Conservation (phyloP, 2,888 invertebrate genomes). For the Hanleya hanleyi region DNA sequence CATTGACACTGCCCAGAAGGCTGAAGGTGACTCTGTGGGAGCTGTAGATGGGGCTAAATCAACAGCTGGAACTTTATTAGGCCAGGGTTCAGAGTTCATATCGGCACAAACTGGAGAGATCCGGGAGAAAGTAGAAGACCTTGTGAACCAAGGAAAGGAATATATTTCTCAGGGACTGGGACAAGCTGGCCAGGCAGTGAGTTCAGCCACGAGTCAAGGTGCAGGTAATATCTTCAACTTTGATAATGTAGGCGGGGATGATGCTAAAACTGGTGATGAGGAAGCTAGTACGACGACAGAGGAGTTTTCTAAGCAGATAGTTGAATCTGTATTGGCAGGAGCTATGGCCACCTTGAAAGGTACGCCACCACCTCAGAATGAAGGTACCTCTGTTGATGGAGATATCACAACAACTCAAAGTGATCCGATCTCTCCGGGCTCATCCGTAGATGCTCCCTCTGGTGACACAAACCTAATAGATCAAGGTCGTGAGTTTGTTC, state of each 20-base stretch:
- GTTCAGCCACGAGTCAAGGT: background rate
- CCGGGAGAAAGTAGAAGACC: background rate
- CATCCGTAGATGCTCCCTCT: no score
- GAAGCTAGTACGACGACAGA: constrained; percentile 12
- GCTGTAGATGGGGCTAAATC: no score
- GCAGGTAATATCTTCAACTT: background rate
- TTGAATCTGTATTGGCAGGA: background rate
- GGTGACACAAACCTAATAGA: no score
- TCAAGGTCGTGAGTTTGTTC: no score
- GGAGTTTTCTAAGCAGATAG: constrained; percentile 1
- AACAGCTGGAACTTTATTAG: no score
- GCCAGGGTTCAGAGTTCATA: background rate
- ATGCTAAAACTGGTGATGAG: background rate
- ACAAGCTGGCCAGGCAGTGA: background rate
- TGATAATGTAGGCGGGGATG: constrained; percentile 5
- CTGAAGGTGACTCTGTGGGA: no score
- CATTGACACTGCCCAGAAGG: no score
- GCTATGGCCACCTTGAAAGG: background rate
- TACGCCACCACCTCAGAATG: no score
- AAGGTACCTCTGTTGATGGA: no score
- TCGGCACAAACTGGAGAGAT: background rate
- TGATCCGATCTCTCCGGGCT: no score
- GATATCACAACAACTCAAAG: no score
- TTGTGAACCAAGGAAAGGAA: background rate
- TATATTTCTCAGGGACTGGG: background rate